Evolutionary conservation across 2,113 vertebrate genomes (phyloP).

Genomic region (Atrichornis clamosus): DNA sequence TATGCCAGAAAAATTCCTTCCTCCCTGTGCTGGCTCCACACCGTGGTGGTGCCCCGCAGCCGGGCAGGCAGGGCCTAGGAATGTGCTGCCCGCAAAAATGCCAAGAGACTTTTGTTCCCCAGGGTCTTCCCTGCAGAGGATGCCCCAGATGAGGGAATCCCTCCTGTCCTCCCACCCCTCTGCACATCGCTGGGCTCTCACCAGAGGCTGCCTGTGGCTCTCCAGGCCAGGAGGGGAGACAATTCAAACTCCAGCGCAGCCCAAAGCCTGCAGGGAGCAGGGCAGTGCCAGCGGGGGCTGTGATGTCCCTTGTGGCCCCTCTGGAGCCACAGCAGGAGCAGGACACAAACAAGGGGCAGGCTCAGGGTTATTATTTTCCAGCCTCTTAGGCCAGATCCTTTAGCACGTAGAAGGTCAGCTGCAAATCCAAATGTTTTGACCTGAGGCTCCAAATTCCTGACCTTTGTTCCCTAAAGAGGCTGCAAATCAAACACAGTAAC

Average conservation of each 20-base stretch:
- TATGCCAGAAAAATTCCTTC: not conserved
- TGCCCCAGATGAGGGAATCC: accelerated
- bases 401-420: not conserved
- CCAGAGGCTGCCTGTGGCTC: not conserved
- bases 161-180: not conserved
- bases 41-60: not conserved
- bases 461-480: not conserved
- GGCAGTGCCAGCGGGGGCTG: not conserved
- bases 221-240: not conserved
- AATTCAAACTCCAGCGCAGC: not conserved
- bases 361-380: not conserved
- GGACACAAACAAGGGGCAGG: not conserved
- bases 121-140: not conserved
- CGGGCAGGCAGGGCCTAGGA: not conserved
- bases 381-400: not conserved
- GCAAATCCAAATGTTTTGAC: not conserved
- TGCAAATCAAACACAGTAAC: not conserved
- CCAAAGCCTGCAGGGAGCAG: not conserved
- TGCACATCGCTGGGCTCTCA: not conserved
- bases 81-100: not conserved
- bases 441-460: not conserved
- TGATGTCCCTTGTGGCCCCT: not conserved
- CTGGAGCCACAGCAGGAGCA: not conserved
- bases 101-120: not conserved
- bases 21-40: not conserved